Conservation (phyloP, 2,113 vertebrate genomes). For the Myodes glareolus region DNA sequence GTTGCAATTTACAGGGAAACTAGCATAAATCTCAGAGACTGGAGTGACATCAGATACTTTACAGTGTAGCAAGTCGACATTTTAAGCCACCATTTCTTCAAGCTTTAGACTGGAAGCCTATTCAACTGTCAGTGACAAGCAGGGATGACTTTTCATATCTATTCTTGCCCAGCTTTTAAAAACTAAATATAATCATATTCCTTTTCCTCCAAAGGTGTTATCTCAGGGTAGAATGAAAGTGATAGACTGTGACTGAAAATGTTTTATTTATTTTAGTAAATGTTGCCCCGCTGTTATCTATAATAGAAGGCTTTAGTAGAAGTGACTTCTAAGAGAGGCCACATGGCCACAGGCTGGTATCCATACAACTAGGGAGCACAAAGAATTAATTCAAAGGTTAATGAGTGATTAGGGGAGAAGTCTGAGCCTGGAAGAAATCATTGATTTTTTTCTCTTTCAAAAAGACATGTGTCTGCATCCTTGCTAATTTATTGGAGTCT, state of each 20-base stretch:
- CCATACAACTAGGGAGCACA: not conserved
- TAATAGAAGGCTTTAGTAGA: not conserved
- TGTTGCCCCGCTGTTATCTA: not conserved
- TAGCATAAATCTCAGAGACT: not conserved
- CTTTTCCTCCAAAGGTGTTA: not conserved
- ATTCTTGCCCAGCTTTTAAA: constrained; percentile 14
- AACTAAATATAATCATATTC: not conserved
- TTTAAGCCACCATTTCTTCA: constrained; percentile 37
- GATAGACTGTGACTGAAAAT: not conserved
- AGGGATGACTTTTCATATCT: constrained; percentile 25
- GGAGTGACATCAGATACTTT: constrained; percentile 38
- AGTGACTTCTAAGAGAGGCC: not conserved
- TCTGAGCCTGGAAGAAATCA: not conserved
- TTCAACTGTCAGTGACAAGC: constrained; percentile 53
- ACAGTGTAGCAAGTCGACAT: constrained; percentile 40
- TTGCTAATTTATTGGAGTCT: not conserved
- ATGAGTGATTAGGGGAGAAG: not conserved
- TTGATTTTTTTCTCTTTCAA: not conserved
- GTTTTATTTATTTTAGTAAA: constrained; percentile 26
- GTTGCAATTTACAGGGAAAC: constrained; percentile 21
- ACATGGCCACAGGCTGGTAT: not conserved
- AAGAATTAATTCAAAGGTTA: not conserved
- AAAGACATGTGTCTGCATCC: not conserved
- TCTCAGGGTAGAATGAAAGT: not conserved
- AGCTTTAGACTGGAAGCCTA: not conserved